Evolutionary conservation across 2,888 invertebrate genomes (phyloP).

Genomic region (Cremastobaeus sp.): DNA sequence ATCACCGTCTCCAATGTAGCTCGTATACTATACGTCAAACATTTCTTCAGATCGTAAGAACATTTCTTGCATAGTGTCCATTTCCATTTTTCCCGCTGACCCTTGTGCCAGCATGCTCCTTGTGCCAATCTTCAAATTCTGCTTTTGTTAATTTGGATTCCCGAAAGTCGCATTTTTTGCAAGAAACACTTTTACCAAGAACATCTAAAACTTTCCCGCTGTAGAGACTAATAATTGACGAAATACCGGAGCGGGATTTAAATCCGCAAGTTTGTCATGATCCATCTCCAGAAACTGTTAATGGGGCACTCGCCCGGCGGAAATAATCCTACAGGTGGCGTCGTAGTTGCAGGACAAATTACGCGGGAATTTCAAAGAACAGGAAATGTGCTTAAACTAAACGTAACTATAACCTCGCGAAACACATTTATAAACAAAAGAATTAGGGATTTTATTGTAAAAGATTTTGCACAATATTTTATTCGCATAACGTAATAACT

Average conservation of each 20-base stretch:
- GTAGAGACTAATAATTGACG: slow-evolving; percentile 5
- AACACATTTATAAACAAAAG: neutral
- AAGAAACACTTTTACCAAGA: neutral
- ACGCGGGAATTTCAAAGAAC: too few species aligned
- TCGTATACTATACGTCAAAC: slow-evolving; percentile 47
- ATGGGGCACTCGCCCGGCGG: too few species aligned
- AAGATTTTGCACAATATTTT: neutral
- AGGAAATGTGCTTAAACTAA: too few species aligned
- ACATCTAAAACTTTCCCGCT: slow-evolving; percentile 6
- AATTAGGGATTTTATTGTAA: neutral
- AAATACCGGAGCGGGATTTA: slow-evolving; percentile 5
- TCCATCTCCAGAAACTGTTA: slow-evolving; percentile 24
- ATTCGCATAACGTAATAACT: too few species aligned
- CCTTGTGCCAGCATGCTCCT: slow-evolving; percentile 40
- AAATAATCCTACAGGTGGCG: too few species aligned
- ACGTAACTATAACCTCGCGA: neutral
- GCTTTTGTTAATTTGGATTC: neutral
- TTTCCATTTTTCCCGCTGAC: slow-evolving; percentile 62
- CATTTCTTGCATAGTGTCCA: too few species aligned
- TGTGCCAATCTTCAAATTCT: slow-evolving; percentile 1
- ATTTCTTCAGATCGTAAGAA: slow-evolving; percentile 57
- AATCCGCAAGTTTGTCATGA: slow-evolving; percentile 10
- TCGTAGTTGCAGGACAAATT: too few species aligned
- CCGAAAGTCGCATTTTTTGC: slow-evolving; percentile 4
- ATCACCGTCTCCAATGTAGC: slow-evolving; percentile 62